Percentiles rank a stretch among this genome's conserved stretches.
Evolutionary conservation across 2,888 invertebrate genomes (phyloP).

Genomic region (Clostera curtula): DNA sequence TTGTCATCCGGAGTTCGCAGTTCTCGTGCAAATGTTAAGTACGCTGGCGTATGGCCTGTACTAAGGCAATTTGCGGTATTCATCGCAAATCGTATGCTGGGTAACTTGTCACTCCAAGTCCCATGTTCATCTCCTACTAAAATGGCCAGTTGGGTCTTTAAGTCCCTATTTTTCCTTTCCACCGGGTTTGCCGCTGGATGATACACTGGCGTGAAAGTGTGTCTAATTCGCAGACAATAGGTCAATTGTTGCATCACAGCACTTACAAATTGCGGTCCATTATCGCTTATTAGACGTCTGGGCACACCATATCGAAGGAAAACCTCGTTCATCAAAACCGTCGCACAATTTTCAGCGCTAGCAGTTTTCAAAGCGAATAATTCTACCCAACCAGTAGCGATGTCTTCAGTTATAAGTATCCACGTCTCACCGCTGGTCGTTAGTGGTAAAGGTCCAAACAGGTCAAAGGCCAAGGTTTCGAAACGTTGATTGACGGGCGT

Average conservation of each 20-base stretch:
- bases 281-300: conserved; percentile 30
- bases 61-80: too few relatives aligned
- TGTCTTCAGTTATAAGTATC: conserved; percentile 18
- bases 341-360: conserved; percentile 24
- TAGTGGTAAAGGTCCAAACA: conserved; percentile 3
- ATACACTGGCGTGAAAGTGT: conserved; percentile 25
- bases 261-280: conserved; percentile 33
- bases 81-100: too few relatives aligned
- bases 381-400: conserved; percentile 20
- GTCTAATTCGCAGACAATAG: conserved; percentile 20
- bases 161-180: conserved; percentile 4
- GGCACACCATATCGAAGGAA: conserved; percentile 34
- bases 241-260: conserved; percentile 31
- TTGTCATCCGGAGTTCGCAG: conserved; percentile 3
- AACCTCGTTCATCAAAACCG: conserved; percentile 28
- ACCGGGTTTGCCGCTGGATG: conserved; percentile 17
- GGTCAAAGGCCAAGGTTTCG: too few relatives aligned
- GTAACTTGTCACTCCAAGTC: too few relatives aligned
- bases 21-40: too few relatives aligned
- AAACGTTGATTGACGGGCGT: conserved; percentile 12
- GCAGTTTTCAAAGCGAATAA: conserved; percentile 20
- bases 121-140: too few relatives aligned
- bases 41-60: too few relatives aligned
- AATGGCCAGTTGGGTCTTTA: conserved; percentile 7
- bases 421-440: conserved; percentile 1